These are phyloP conservation scores for Oreocharis arfaki DNA, from an alignment of 2,113 vertebrate species.

Conservation along the genomic window DNA sequence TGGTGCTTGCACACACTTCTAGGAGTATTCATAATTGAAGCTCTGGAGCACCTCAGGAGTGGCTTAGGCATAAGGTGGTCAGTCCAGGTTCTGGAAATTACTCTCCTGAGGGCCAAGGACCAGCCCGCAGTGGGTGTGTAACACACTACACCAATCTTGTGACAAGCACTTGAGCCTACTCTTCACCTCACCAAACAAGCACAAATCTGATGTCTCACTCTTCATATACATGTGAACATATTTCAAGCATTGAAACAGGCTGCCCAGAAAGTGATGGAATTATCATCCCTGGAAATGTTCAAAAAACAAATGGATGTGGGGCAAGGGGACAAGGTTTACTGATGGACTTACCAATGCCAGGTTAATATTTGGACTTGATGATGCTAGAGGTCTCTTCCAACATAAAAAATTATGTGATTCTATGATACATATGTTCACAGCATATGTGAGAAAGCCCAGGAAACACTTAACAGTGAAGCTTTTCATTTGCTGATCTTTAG, in stretches of 20 bases:
- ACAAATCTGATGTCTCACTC: background rate
- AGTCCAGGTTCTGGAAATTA: background rate
- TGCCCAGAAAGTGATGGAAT: background rate
- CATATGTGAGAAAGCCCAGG: background rate
- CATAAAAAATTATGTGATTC: background rate
- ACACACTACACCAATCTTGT: background rate
- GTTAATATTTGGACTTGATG: background rate
- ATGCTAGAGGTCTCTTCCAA: background rate
- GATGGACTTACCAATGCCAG: background rate
- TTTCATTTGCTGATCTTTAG: background rate
- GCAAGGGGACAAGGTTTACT: background rate
- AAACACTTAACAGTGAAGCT: background rate
- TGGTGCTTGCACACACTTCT: background rate
- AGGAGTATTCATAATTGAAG: background rate
- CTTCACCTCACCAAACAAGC: background rate
- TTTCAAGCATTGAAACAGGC: background rate
- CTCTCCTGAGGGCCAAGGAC: background rate
- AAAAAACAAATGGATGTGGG: background rate
- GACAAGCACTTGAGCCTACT: background rate
- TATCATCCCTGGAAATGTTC: background rate
- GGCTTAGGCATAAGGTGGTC: background rate
- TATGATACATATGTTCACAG: background rate
- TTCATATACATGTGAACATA: background rate
- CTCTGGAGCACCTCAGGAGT: background rate
- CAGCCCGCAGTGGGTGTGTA: background rate